These are phyloP conservation scores for Aphelinus certus DNA, from an alignment of 1,140 invertebrate species.

Conservation along the genomic window DNA sequence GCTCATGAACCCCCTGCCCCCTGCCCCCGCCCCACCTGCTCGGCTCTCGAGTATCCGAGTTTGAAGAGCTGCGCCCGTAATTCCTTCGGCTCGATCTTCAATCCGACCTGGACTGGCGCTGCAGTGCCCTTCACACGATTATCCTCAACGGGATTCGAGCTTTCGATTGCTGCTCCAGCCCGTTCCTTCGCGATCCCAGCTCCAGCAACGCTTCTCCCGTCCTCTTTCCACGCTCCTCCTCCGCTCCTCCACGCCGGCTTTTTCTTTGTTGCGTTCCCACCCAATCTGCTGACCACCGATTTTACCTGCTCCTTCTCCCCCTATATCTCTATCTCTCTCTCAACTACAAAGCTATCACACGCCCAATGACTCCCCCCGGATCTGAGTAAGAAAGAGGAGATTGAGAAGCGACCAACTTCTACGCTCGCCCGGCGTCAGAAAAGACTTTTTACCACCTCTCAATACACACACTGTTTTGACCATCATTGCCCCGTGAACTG, in stretches of 20 bases:
- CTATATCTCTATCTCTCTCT: not conserved
- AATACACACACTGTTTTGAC: too few species aligned
- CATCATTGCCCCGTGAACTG: too few species aligned
- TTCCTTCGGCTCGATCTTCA: conserved; percentile 10
- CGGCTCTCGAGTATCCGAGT: conserved; percentile 8
- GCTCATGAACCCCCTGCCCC: too few species aligned
- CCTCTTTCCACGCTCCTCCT: not conserved
- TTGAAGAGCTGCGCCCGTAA: conserved; percentile 2
- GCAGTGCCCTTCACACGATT: conserved; percentile 18
- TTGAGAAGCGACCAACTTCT: not conserved
- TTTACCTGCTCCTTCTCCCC: not conserved
- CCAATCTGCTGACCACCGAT: conserved; percentile 37
- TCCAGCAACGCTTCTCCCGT: not conserved
- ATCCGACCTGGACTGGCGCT: not conserved
- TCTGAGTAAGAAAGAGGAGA: not conserved
- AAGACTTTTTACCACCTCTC: not conserved
- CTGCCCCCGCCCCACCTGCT: not conserved
- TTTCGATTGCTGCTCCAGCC: conserved; percentile 17
- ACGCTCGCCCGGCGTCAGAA: not conserved
- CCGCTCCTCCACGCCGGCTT: conserved; percentile 44
- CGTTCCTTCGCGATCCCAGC: not conserved
- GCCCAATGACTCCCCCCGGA: not conserved
- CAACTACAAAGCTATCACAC: not conserved
- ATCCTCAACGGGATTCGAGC: conserved; percentile 20
- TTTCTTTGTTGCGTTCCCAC: conserved; percentile 38